Conservation (phyloP, 2,888 invertebrate genomes). For the Horisme vitalbata region DNA sequence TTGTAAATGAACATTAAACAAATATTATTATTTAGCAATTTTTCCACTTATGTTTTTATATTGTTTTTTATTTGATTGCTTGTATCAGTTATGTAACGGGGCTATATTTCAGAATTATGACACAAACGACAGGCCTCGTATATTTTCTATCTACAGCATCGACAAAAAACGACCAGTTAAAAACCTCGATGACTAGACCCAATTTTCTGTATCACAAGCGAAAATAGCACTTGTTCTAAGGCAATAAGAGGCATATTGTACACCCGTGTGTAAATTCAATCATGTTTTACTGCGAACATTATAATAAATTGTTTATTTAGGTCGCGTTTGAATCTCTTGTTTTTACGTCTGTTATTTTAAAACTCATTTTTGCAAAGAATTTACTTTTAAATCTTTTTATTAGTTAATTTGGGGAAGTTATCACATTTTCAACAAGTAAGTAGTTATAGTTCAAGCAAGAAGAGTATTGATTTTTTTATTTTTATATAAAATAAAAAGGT, state of each 20-base stretch:
- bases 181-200: constrained; percentile 27
- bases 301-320: constrained; percentile 27
- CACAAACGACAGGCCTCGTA: constrained; percentile 20
- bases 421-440: too few species aligned
- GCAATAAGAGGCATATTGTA: constrained; percentile 15
- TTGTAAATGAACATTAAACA: too few species aligned
- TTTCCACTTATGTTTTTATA: too few species aligned
- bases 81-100: too few species aligned
- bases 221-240: constrained; percentile 9
- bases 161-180: constrained; percentile 31
- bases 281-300: constrained; percentile 30
- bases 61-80: too few species aligned
- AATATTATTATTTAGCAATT: too few species aligned
- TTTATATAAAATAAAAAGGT: too few species aligned
- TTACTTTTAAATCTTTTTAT: too few species aligned
- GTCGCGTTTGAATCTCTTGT: background rate
- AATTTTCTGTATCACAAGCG: constrained; percentile 12
- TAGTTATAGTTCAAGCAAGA: too few species aligned
- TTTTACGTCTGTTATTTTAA: constrained; percentile 1
- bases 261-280: constrained; percentile 24
- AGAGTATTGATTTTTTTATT: too few species aligned
- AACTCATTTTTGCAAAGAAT: background rate
- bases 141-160: constrained; percentile 22
- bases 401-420: too few species aligned
- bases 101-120: constrained; percentile 18